Base-by-base conservation (phyloP, 2,888 invertebrate genomes). In the Protonemura montana region DNA sequence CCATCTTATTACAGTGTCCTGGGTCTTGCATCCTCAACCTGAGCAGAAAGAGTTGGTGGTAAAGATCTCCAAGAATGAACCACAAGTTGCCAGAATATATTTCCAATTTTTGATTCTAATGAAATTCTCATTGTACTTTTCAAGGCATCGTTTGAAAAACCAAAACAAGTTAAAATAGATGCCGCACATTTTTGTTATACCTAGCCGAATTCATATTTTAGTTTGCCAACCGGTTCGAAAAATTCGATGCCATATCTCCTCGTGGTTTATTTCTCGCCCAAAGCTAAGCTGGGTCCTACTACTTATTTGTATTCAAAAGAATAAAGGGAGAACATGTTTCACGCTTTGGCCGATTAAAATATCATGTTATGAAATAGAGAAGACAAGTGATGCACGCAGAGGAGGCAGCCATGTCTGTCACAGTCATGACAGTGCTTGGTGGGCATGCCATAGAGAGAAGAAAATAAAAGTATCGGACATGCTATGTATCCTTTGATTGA, bases 281-380 rank as follows among this genome's bases (percentile, higher is more conserved):
- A 21, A 59, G 59, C 59, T 59, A 59, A 59, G 13, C 59, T 59
- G 59, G 59, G 59, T 59, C 59, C 59, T 59, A 59, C 21, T 59
- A 59, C 59, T 59, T 59, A 59, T 21, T 59, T 59, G 59, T 10
- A 59, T 59, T 59, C 59, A 59, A 59, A 59, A 3, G 59, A 59
- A 59, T 59, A 59, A 59, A 59, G 59, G 59, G 59, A 59, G 59
- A 59, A 59, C 59, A 59, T 59, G 59, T 59, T 59, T 59, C 59
- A 59, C 59, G 59, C 59, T 59, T 59, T 21, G 59, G 6, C 59
- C 59, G 59, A 59, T 59, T 59, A 59, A 59, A 59, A 10, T 59
- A 59, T 59, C 59, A 59, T 21, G 59, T 59, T 59, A 59, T 59
- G 21, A 59, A 59, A 59, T 59, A 21, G 59, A 59, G 59, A 21